Base-by-base conservation (phyloP, 1,140 invertebrate genomes). In the Drosophila suzukii region DNA sequence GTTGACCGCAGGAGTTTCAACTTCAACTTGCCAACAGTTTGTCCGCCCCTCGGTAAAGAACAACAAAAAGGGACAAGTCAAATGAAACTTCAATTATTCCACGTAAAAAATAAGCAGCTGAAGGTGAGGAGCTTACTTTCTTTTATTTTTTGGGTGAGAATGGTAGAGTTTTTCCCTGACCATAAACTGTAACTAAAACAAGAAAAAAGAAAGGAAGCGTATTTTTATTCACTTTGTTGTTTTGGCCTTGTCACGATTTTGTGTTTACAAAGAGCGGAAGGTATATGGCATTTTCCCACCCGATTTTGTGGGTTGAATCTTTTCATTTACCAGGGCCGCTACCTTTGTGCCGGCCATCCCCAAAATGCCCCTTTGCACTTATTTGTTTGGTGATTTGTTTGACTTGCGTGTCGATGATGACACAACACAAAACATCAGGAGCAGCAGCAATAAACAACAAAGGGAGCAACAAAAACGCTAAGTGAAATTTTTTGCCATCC, bases 381-480 rank as follows among this genome's bases (percentile, higher is more conserved):
- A 82, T 88, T 91, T 91, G 83, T 82, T 88, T 91, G 84, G 61
- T 88, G 88, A 91, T 89, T 91, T 91, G 89, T 91, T 91, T 91
- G 84, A 91, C 89, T 91, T 91, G 89, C 89, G 89, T 91, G 89
- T 89, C 89, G 82, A 81, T 91, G 89, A 91, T 91, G 89, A 91
- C 84, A 91, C 90, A 91, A 89, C 84, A 88, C 75, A 74, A 74
- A 73, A 60, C 56, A 79, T 39, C 55, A 32, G 46, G 27, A 72
- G 44, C 8, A 61, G 15, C 10, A 41, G 34, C 17, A 67, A 74
- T 38, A 58, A 27, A 39, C 56, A 77, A 76, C 41, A 51, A 41
- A 24, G 30, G 58, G 56, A 57, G 51, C 63, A 39, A 30, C 59
- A 76, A 51, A 78, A 82, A 50, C 61, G 75, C 53, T 82, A 85